Base-by-base conservation (phyloP, 1,140 invertebrate genomes). In the Pachypeltis micranthus region DNA sequence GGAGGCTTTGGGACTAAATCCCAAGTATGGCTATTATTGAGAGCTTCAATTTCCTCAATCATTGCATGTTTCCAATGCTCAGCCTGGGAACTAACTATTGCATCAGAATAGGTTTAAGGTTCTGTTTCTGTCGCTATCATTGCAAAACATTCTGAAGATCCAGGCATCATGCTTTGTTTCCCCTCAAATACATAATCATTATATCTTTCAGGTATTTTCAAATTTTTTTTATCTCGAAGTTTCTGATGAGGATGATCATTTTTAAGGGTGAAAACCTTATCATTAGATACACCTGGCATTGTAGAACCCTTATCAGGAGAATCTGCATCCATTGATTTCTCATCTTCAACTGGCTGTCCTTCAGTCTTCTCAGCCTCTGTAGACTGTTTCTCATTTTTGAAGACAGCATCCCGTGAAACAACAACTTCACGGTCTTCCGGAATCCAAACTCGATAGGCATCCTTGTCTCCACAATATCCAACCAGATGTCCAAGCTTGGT, bases 361-460 rank as follows among this genome's bases (percentile, higher is more conserved):
- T 10, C 31, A 39, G 31, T 10, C 7, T 39, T 16, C 7, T 10
- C 16, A 10, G 1, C 1, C 4, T 23, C 23, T 1, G 1, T 44
- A 7, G n/a, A 61, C 19, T 26, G 12, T 3, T 61, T 47, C 23
- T 44, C 59, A 19, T n/a, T 44, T 16, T 56, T 54, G 39, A 71
- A 71, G 19, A 65, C 61, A 10, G 72, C 68, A 62, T 72, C 69
- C 65, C 68, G 65, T 44, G 69, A 69, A 1, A 68, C 14, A 21
- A 65, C 44, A 1, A 71, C 62, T 51, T 67, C 64, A 26, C 65
- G 62, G 29, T 61, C 44, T 39, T 59, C 21, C 12, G 44, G 59
- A 54, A 68, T 63, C 66, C 67, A 71, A 14, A 73, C 65, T 12
- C 67, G 62, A 47, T 70, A 73, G 3, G 67, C 67, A 31, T 71